Evolutionary conservation across 2,888 invertebrate species (phyloP).

Genomic region (Sphaerophoria taeniata): DNA sequence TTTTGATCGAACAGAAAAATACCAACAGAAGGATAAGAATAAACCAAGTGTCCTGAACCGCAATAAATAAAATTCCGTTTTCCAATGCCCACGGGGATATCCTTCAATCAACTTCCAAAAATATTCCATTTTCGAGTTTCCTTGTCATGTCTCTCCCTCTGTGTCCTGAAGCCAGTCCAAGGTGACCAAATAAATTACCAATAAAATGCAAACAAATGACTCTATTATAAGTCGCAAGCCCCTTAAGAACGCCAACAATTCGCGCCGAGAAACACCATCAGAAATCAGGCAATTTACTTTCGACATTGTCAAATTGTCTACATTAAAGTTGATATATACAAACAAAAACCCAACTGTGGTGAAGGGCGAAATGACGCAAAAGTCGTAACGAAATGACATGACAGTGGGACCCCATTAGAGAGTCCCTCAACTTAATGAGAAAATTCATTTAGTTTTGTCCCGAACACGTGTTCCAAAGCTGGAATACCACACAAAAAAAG

Average conservation of each 20-base stretch:
- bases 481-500: slow-evolving; percentile 6
- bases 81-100: neutral
- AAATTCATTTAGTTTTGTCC: slow-evolving; percentile 55
- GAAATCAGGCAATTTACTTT: slow-evolving; percentile 50
- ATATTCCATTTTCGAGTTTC: slow-evolving; percentile 8
- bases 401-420: neutral
- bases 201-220: slow-evolving; percentile 66
- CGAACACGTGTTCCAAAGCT: slow-evolving; percentile 45
- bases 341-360: neutral
- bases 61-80: slow-evolving; percentile 26
- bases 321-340: slow-evolving; percentile 33
- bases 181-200: slow-evolving; percentile 66
- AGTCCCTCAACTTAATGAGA: slow-evolving; percentile 5
- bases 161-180: slow-evolving; percentile 27
- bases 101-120: slow-evolving; percentile 16
- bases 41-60: neutral
- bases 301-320: slow-evolving; percentile 68
- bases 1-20: no score
- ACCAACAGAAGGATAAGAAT: no score
- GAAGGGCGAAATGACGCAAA: neutral
- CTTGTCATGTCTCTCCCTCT: neutral
- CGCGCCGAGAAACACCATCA: slow-evolving; percentile 30
- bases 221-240: slow-evolving; percentile 32
- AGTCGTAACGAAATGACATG: neutral
- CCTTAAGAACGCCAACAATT: slow-evolving; percentile 53